Conservation (phyloP, 1,140 invertebrate species). For the Halictus rubicundus region DNA sequence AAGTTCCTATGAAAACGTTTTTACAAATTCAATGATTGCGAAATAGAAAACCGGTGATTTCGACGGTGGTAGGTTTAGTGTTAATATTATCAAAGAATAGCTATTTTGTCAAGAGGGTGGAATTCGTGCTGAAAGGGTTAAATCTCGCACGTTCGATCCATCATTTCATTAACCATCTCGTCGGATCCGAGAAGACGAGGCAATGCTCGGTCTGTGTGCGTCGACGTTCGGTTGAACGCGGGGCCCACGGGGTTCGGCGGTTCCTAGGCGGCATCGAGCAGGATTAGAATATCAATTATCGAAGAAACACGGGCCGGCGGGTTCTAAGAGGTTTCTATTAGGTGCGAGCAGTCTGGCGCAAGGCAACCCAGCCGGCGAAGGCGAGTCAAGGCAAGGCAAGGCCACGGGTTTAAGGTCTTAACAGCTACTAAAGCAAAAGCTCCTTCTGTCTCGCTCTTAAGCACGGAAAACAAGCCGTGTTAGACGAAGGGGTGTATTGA, state of each 20-base stretch:
- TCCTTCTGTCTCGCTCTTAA: conserved; percentile 75
- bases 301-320: conserved; percentile 32
- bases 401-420: conserved; percentile 74
- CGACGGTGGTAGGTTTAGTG: no score
- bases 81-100: no score
- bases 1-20: no score
- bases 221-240: not conserved
- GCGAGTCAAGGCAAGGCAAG: conserved; percentile 37
- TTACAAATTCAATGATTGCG: no score
- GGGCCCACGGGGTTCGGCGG: conserved; percentile 2
- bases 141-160: no score
- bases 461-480: conserved; percentile 77
- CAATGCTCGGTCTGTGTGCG: not conserved
- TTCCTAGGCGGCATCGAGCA: not conserved
- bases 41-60: no score
- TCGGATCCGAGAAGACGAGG: not conserved
- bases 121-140: no score
- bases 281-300: conserved; percentile 79
- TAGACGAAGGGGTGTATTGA: conserved; percentile 78
- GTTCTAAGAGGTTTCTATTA: conserved; percentile 55
- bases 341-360: conserved; percentile 24
- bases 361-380: conserved; percentile 20
- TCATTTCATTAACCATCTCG: no score
- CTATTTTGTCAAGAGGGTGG: no score
- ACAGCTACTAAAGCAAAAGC: conserved; percentile 80